Evolutionary conservation across 2,797 vertebrate genomes (phyloP), one percentile per base, ranked within the genome.

Genomic region (Tragopan temminckii): DNA sequence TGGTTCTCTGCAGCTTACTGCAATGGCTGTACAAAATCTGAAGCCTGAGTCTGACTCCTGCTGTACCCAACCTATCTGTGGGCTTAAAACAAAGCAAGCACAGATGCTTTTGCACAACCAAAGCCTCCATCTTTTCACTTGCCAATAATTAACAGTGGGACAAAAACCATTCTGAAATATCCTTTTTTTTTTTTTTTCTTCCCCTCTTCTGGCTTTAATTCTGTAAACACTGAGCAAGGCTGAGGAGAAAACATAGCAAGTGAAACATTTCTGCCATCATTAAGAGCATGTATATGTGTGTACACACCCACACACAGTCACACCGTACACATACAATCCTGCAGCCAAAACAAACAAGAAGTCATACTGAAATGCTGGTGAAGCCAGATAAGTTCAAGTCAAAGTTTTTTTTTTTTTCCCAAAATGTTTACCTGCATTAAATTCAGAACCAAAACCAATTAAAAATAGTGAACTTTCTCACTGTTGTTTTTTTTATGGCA

Each of bases 261-360:
- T 35, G 75, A 89, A 93, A 91, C 67, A 88, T 89, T 90, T 72
- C 33, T 31, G 67, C 35, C 45, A 87, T 75, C 94, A 92, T 93
- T 80, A 86, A 94, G 63, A 81, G 74, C 83, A 86, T 90, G 70
- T 96, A 77, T 96, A 71, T 95, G 87, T 95, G 96, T 86, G 61
- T 85, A 89, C 94, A 71, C 88, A 55, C 63, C 64, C 90, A 85
- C 88, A 94, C 6, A 1, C 95, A 95, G 92, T 52, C 96, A 96
- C 97, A 96, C n/a, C 31, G 3, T 95, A 57, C 61, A 94, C 93
- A 80, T 35, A 90, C 80, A 78, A 85, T 61, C 90, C 50, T 64
- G 52, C 70, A 85, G 40, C 78, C 83, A 76, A 90, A 97, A 94
- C 69, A 95, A 95, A 90, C 95, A 61, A 71, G 85, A 35, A 94